Evolutionary conservation across 1,140 invertebrate species (phyloP).

Genomic region (Scaptomyza hsui): DNA sequence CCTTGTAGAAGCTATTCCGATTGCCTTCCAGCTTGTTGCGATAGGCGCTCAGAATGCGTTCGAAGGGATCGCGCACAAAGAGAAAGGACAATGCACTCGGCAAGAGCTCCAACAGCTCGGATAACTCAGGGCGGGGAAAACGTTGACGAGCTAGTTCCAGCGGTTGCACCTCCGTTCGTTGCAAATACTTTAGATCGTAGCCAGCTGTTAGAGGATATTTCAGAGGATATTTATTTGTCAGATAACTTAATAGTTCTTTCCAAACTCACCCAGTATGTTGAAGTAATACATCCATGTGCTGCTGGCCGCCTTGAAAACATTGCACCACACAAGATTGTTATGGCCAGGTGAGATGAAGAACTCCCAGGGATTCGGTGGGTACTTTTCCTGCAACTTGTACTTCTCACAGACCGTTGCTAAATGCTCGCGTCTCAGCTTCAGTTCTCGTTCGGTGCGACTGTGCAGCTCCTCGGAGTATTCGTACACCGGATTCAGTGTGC

Average conservation of each 20-base stretch:
- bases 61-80: slow-evolving; percentile 95
- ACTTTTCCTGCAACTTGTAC: slow-evolving; percentile 70
- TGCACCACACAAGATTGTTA: slow-evolving; percentile 90
- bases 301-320: slow-evolving; percentile 91
- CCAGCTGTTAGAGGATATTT: slow-evolving; percentile 83
- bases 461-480: slow-evolving; percentile 83
- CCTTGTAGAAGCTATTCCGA: slow-evolving; percentile 89
- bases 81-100: slow-evolving; percentile 88
- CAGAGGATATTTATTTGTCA: too few species aligned
- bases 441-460: slow-evolving; percentile 71
- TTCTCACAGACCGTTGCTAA: slow-evolving; percentile 63
- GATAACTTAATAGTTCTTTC: too few species aligned
- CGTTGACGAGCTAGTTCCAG: slow-evolving; percentile 86
- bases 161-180: slow-evolving; percentile 85
- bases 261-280: slow-evolving; percentile 87
- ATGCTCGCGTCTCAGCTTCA: slow-evolving; percentile 58
- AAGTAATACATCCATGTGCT: slow-evolving; percentile 93
- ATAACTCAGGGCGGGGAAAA: slow-evolving; percentile 86
- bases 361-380: slow-evolving; percentile 88
- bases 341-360: slow-evolving; percentile 90
- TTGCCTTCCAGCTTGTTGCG: slow-evolving; percentile 93
- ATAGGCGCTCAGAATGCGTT: slow-evolving; percentile 94
- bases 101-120: slow-evolving; percentile 85
- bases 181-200: slow-evolving; percentile 86
- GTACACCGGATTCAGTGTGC: slow-evolving; percentile 81